Conservation (phyloP, 2,113 vertebrate species). For the Furnarius figulus region DNA sequence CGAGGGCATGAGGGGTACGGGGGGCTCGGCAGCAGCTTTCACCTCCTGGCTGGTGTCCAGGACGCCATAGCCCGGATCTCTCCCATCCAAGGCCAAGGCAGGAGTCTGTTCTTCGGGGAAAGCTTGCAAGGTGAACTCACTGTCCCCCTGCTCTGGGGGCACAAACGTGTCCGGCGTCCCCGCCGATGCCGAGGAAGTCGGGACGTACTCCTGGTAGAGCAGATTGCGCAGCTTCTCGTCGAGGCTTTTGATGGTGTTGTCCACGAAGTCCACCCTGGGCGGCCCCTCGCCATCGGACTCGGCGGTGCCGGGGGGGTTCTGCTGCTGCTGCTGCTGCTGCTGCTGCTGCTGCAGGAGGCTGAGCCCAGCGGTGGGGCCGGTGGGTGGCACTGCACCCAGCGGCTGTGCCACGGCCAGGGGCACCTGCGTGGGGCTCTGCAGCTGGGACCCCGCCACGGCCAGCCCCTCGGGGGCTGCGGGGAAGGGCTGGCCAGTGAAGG, state of each 20-base stretch:
- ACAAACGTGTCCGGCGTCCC: slow-evolving; percentile 81
- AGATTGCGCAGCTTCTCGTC: slow-evolving; percentile 95
- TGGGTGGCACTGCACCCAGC: not conserved
- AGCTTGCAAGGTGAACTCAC: slow-evolving; percentile 81
- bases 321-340: slow-evolving; percentile 66
- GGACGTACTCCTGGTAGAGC: slow-evolving; percentile 93
- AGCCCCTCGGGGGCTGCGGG: slow-evolving; percentile 55
- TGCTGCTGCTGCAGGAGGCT: slow-evolving; percentile 73
- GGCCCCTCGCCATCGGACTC: slow-evolving; percentile 92
- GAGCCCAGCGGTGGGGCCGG: not conserved
- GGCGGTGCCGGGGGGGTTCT: slow-evolving; percentile 62
- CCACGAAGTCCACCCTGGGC: slow-evolving; percentile 87
- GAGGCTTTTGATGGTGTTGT: slow-evolving; percentile 94
- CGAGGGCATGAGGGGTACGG: slow-evolving; percentile 19
- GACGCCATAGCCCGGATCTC: not conserved
- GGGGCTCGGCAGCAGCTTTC: slow-evolving; percentile 60
- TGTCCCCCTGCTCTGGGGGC: slow-evolving; percentile 65
- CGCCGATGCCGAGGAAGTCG: slow-evolving; percentile 87
- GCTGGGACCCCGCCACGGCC: slow-evolving; percentile 69
- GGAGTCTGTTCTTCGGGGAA: slow-evolving; percentile 73
- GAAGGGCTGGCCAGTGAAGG: slow-evolving; percentile 62
- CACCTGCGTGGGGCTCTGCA: slow-evolving; percentile 78
- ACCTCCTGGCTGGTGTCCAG: not conserved
- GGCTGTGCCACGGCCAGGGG: slow-evolving; percentile 5
- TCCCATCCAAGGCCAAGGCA: not conserved